Evolutionary conservation across 1,140 invertebrate species (phyloP).

Genomic region (Ditylenchus dipsaci): DNA sequence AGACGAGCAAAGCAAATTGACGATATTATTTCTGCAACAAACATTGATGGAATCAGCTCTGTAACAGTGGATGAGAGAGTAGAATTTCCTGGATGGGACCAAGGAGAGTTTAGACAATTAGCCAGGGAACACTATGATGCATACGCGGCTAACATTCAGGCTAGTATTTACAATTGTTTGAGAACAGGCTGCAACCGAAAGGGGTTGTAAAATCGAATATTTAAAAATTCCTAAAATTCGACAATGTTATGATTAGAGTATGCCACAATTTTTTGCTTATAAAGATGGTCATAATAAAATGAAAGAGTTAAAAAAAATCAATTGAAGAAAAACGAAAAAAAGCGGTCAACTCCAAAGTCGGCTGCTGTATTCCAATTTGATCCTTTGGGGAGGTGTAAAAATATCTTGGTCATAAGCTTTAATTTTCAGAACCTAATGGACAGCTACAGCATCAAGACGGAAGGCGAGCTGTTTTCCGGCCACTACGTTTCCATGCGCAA

Average conservation of each 20-base stretch:
- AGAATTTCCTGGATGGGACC: conserved; percentile 4
- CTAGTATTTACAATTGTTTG: not conserved
- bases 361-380: no score
- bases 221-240: no score
- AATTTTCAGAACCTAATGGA: conserved; percentile 31
- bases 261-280: no score
- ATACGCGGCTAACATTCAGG: conserved; percentile 32
- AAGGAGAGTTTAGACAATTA: conserved; percentile 5
- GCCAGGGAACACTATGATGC: conserved; percentile 33
- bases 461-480: conserved; percentile 46
- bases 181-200: no score
- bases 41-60: conserved; percentile 23
- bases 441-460: conserved; percentile 47
- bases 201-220: no score
- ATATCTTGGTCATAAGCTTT: no score
- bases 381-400: no score
- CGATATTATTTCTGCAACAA: conserved; percentile 29
- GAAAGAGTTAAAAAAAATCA: no score
- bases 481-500: conserved; percentile 34
- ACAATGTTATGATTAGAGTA: no score
- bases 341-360: no score
- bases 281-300: no score
- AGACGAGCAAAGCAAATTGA: conserved; percentile 45
- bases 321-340: no score
- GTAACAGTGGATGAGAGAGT: conserved; percentile 22